phyloP scores from a whole-genome alignment of 2,113 vertebrate genomes.

The Panthera tigris region DNA sequence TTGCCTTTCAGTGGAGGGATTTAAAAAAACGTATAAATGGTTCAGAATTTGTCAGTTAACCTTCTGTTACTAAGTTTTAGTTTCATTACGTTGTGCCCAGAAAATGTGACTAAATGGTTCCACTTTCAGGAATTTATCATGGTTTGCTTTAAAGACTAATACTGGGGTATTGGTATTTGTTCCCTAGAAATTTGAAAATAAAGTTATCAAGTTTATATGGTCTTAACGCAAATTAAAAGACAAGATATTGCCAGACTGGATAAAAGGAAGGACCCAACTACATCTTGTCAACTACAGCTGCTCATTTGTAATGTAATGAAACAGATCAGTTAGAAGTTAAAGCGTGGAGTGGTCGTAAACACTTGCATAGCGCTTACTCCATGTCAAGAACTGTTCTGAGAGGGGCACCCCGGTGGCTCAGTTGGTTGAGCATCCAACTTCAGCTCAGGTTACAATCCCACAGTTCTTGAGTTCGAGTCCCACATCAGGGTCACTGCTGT shows the following conservation, averaged over 20 bases:
- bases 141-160: not conserved
- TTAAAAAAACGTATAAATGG: not conserved
- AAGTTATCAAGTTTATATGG: not conserved
- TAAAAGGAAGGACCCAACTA: not conserved
- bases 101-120: not conserved
- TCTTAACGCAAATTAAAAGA: not conserved
- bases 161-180: not conserved
- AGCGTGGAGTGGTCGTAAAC: not conserved
- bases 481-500: too few species aligned
- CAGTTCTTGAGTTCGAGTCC: too few species aligned
- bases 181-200: not conserved
- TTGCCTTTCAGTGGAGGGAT: not conserved
- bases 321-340: not conserved
- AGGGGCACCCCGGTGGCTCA: too few species aligned
- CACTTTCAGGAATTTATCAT: not conserved
- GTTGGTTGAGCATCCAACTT: too few species aligned
- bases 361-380: not conserved
- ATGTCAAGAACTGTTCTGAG: not conserved
- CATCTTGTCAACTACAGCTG: not conserved
- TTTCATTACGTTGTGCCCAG: not conserved
- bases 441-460: too few species aligned
- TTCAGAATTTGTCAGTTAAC: not conserved
- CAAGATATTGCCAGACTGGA: not conserved
- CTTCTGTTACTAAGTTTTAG: not conserved
- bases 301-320: not conserved